phyloP scores from a whole-genome alignment of 2,113 vertebrate genomes.

The Zingel zingel region DNA sequence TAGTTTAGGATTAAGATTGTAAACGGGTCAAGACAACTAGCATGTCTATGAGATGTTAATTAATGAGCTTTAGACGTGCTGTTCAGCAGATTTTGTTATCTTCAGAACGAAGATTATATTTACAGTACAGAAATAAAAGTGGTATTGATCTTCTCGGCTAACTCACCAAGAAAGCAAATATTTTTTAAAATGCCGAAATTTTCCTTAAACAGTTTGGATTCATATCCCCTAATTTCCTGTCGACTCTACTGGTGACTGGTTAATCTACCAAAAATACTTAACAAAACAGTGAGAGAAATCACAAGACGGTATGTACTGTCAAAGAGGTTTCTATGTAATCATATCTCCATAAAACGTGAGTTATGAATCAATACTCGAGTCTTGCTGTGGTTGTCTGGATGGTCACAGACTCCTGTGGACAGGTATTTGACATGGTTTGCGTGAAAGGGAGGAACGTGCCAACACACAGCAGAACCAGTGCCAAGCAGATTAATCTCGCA shows the following conservation, averaged over 20 bases:
- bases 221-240: not conserved
- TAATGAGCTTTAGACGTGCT: not conserved
- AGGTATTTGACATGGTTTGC: constrained; percentile 81
- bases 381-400: constrained; percentile 35
- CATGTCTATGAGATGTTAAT: not conserved
- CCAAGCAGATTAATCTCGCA: constrained; percentile 81
- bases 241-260: not conserved
- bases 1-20: not conserved
- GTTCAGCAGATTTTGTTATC: not conserved
- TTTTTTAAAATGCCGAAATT: not conserved
- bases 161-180: not conserved
- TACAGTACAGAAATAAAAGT: not conserved
- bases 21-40: not conserved
- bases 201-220: not conserved
- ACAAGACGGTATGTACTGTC: not conserved
- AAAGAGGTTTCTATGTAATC: not conserved
- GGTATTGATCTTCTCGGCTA: not conserved
- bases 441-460: constrained; percentile 74
- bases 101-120: not conserved
- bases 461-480: constrained; percentile 72
- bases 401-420: constrained; percentile 67
- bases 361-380: constrained; percentile 33
- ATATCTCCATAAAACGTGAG: not conserved
- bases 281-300: not conserved
- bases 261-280: accelerated